phyloP scores from a whole-genome alignment of 2,113 vertebrate genomes.

The Rhabdornis inornatus region DNA sequence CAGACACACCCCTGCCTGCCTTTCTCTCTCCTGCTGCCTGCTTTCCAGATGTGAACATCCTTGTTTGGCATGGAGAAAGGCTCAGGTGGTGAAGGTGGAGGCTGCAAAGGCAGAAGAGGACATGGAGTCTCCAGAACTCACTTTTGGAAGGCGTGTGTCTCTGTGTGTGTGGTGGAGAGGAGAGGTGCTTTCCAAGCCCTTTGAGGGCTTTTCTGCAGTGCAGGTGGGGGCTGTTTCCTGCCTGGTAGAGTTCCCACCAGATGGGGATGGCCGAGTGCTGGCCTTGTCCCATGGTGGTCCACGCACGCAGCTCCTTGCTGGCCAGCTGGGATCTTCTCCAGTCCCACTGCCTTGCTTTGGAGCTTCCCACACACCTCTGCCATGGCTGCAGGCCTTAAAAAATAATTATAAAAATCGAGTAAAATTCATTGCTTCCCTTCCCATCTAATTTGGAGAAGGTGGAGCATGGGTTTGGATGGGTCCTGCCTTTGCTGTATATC shows the following conservation, averaged over 20 bases:
- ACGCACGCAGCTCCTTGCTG: rapidly evolving
- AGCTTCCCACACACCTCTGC: neutral
- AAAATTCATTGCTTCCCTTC: neutral
- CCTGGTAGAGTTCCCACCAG: neutral
- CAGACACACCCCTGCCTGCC: neutral
- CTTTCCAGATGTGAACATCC: neutral
- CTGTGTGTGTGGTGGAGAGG: neutral
- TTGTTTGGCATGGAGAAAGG: rapidly evolving
- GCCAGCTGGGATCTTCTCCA: neutral
- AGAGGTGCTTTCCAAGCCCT: neutral
- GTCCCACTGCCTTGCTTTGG: neutral
- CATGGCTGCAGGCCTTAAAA: neutral
- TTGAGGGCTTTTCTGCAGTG: neutral
- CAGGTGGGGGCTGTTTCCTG: neutral
- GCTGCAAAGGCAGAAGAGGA: neutral
- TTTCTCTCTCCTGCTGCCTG: neutral
- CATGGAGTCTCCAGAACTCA: neutral
- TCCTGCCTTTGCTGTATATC: neutral
- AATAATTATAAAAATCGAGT: neutral
- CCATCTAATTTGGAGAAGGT: neutral
- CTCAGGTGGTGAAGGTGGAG: neutral
- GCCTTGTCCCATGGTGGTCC: neutral
- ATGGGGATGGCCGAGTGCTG: rapidly evolving
- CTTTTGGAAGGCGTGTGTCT: neutral
- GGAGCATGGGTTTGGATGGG: neutral